Evolutionary conservation across 1,140 invertebrate genomes (phyloP), one percentile per base, ranked within the genome.

Genomic region (Chelonus insularis): DNA sequence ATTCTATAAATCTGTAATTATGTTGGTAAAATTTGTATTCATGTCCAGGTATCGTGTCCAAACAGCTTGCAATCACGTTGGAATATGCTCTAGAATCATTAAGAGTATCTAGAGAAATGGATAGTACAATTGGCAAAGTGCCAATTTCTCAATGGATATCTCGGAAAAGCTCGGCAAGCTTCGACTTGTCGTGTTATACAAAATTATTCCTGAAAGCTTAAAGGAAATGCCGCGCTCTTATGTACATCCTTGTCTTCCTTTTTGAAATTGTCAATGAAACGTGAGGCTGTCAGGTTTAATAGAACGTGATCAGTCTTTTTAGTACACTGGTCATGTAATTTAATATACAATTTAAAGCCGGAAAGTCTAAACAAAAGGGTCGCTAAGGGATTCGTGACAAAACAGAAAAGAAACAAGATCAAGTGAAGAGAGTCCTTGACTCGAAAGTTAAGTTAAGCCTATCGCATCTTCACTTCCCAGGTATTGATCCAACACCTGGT

Each of bases 121-220:
- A 37, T 55, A 21, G 20, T 55, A 55, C n/a, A 36, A 18, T 55
- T 55, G 52, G 52, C 36, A 55, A 55, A 18, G 20, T 18, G 7
- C 52, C 52, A 55, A 55, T 20, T 11, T 55, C 34, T n/a, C 50
- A 52, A 52, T 55, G 52, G 14, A 16, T 36, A 21, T 55, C 11
- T 14, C 52, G 52, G 18, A 55, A 55, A 55, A 55, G 34, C 34
- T 55, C 52, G 52, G 52, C 16, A 39, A 55, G 52, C 36, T 55
- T 37, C 52, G 52, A 20, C 39, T 43, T 16, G 12, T 43, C 41
- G 41, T 43, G 12, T 25, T 29, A 48, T 14, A 48, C 18, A 48
- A n/a, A 34, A 32, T 34, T 7, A 52, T 52, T 52, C 29, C 16
- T 52, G n/a, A n/a, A 12, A 34, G 32, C 29, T 12, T 29, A 11